phyloP scores from a whole-genome alignment of 2,797 vertebrate genomes.

The Arnoldichthys spilopterus region DNA sequence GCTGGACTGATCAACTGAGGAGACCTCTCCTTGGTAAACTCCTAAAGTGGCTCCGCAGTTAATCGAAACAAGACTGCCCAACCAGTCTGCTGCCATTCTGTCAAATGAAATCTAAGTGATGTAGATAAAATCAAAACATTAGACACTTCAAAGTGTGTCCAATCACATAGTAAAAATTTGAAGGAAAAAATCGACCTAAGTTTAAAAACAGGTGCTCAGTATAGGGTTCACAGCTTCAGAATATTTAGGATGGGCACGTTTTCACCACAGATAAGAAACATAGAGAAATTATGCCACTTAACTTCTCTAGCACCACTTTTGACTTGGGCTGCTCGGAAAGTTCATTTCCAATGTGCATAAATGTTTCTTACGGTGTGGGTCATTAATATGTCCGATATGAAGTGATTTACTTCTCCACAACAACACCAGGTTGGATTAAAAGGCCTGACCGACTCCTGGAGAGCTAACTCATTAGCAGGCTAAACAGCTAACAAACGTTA shows the following conservation, averaged over 20 bases:
- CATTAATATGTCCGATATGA: no score
- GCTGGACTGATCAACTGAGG: constrained; percentile 91
- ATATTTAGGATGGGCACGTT: no score
- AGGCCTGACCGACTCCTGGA: not conserved
- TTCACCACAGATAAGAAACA: not conserved
- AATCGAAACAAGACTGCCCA: constrained; percentile 95
- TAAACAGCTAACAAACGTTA: not conserved
- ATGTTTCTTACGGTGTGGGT: no score
- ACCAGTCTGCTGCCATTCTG: constrained; percentile 92
- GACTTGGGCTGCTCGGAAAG: no score
- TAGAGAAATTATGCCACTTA: no score
- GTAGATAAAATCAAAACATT: not conserved
- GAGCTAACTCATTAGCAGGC: not conserved
- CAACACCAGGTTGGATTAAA: not conserved
- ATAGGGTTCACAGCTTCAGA: no score
- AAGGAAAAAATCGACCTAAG: not conserved
- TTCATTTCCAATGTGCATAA: no score
- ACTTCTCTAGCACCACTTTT: no score
- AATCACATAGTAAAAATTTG: not conserved
- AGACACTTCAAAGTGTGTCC: not conserved
- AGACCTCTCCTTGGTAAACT: constrained; percentile 95
- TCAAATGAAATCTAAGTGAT: not conserved
- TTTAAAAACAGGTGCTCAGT: not conserved
- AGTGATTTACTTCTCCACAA: no score
- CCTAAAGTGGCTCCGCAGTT: constrained; percentile 94